Base-by-base conservation (phyloP, 2,888 invertebrate genomes). In the Villa cingulata region DNA sequence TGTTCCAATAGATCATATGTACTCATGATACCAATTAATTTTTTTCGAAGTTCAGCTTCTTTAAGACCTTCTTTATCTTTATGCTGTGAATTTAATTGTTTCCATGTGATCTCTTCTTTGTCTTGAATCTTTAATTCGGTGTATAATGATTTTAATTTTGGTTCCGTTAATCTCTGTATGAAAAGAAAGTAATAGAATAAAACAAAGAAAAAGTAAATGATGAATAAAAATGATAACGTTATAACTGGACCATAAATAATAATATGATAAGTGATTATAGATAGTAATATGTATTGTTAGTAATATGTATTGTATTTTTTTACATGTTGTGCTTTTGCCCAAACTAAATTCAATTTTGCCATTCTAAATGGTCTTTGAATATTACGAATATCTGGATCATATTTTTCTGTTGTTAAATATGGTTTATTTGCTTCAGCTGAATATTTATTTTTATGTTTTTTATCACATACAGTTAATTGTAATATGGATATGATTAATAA, bases 121-220 rank as follows among this genome's bases (percentile, higher is more conserved):
- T 95, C 94, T 52, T 94, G 94, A 39, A 91, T 77, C 72, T 86
- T 88, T 7, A 95, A 70, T 60, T 94, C 94, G 62, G 86, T 85
- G 62, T 85, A 89, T 18, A 95, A 64, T 0, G 88, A 87, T 59
- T 86, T 86, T 27, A 95, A 68, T 65, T 90, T 90, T 0, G 81
- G 76, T 60, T 88, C 86, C 5, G 88, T 81, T 37, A 94, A 65
- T 51, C 86, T 77, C 91, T 68, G 43, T 5, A 48, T n/a, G n/a
- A n/a, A n/a, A n/a, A n/a, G 46, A 32, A 18, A 27, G 36, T 38
- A 48, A 17, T 15, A 34, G 1, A 17, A 9, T 9, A 29, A 12
- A 9, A 29, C 29, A 6, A n/a, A n/a, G n/a, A n/a, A n/a, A n/a
- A n/a, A n/a, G n/a, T n/a, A n/a, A n/a, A n/a, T n/a, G n/a, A n/a